Base-by-base conservation (phyloP, 2,113 vertebrate species). In the Calyptommatus sinebrachiatus region DNA sequence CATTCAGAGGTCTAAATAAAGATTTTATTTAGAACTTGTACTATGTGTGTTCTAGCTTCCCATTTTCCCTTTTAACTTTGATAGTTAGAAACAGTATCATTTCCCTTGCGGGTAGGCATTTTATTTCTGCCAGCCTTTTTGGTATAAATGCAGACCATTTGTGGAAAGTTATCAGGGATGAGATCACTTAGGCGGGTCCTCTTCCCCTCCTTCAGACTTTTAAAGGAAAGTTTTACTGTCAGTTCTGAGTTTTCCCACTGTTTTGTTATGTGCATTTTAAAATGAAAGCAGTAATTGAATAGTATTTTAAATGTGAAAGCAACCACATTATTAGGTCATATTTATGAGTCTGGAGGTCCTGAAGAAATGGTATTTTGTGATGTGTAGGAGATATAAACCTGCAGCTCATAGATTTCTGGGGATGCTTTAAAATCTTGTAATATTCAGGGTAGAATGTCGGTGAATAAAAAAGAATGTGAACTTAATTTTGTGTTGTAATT, bases 1-100 rank as follows among this genome's bases (percentile, higher is more conserved):
- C 80, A 66, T 85, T 92, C 88, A 80, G 57, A 67, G 77, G 74
- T 45, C 84, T 87, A 79, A 90, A 87, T 83, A 84, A 86, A 89
- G 53, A 74, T 68, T 76, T 87, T 83, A 77, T 77, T 91, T 91
- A 88, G 57, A 83, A 72, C 57, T 85, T 90, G 71, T 73, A 78
- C 31, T 89, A 71, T 50, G 46, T 78, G 60, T 79, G 82, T 78
- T 91, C 50, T 68, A 83, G 79, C 70, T 88, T 89, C 71, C 35
- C 80, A 5, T 29, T 83, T 90, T 90, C 80, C 28, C 60, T 81
- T 91, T 87, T 69, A 81, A 76, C 78, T 81, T 31, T 45, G 71
- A 71, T 81, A 66, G 73, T 77, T 78, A 84, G 85, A 87, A 88
- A 62, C 1, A 48, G 9, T 45, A 84, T 85, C 57, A 1, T 84